Conservation (phyloP, 2,888 invertebrate genomes). For the Leptopilina drosophilae region DNA sequence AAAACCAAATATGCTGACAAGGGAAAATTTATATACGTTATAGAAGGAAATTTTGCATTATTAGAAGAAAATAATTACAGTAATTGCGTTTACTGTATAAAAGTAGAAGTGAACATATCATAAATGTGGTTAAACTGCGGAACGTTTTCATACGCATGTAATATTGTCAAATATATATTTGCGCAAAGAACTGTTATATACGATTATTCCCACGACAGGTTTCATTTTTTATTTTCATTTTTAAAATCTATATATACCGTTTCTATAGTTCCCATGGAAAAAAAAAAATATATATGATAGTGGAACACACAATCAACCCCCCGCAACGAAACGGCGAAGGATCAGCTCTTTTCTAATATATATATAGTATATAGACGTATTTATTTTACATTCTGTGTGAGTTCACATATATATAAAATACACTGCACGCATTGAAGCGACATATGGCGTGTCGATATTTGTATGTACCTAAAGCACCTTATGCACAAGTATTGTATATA, state of each 20-base stretch:
- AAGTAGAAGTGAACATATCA: not conserved
- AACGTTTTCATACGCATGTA: not conserved
- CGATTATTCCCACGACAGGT: constrained; percentile 33
- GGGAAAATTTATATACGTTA: not conserved
- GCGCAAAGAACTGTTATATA: constrained; percentile 26
- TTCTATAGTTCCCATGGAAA: constrained; percentile 61
- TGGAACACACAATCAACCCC: constrained; percentile 54
- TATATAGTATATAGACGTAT: constrained; percentile 46
- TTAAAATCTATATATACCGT: constrained; percentile 51
- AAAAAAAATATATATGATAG: constrained; percentile 61
- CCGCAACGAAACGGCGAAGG: constrained; percentile 60
- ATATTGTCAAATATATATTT: not conserved
- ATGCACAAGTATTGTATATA: not conserved
- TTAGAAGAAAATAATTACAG: not conserved
- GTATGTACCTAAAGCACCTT: constrained; percentile 50
- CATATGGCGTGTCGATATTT: constrained; percentile 62
- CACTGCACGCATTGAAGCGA: constrained; percentile 46
- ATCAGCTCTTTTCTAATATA: constrained; percentile 58
- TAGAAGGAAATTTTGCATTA: not conserved
- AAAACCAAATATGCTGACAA: not conserved
- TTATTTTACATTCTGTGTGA: constrained; percentile 50
- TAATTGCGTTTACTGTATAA: not conserved
- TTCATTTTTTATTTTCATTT: not conserved
- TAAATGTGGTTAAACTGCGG: constrained; percentile 15
- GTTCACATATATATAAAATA: constrained; percentile 39